A percentile compares a stretch with the other conserved stretches of the same genome.
Conservation (phyloP, 2,888 invertebrate genomes). For the Agonopterix arenella region DNA sequence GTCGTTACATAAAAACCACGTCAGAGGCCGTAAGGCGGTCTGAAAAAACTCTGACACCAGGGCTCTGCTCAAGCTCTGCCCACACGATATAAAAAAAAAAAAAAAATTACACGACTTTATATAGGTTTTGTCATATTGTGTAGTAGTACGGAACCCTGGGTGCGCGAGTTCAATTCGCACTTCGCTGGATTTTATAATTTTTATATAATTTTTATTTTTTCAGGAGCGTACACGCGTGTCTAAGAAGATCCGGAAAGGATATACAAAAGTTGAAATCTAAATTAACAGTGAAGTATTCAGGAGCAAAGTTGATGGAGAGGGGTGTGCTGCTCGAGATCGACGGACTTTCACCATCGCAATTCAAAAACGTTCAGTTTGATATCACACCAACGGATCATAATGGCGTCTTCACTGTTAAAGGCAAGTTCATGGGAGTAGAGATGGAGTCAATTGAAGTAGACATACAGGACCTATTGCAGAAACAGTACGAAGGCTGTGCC, state of each 20-base stretch:
- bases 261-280: conserved; percentile 77
- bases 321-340: conserved; percentile 84
- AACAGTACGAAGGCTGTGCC: conserved; percentile 85
- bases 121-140: no score
- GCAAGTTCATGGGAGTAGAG: conserved; percentile 86
- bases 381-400: conserved; percentile 81
- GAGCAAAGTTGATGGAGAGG: conserved; percentile 81
- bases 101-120: no score
- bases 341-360: conserved; percentile 80
- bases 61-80: no score
- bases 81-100: no score
- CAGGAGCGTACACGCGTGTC: conserved; percentile 76
- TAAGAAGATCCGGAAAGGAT: conserved; percentile 56
- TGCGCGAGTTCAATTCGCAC: no score
- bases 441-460: conserved; percentile 84
- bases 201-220: conserved; percentile 16
- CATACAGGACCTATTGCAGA: conserved; percentile 83
- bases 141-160: no score
- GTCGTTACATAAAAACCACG: no score
- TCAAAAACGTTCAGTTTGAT: conserved; percentile 86
- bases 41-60: no score
- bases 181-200: no score
- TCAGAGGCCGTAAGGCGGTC: no score
- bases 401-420: conserved; percentile 82
- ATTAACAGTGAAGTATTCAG: conserved; percentile 80